Conservation (phyloP, 1,140 invertebrate species). For the Euglossa dilemma region DNA sequence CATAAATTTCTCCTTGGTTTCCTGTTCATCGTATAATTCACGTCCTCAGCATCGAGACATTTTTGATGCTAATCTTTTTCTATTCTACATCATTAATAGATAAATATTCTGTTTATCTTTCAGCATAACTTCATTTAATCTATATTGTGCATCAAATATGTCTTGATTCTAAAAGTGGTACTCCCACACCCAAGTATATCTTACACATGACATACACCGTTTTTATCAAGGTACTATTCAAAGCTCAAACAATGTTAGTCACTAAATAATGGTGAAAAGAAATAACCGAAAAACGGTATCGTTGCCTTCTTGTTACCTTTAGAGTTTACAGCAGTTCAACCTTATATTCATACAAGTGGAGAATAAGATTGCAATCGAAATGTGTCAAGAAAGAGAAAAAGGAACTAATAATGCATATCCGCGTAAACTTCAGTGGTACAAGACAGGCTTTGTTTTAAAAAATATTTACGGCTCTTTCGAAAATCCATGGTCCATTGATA, state of each 20-base stretch:
- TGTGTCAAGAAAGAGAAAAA: background rate
- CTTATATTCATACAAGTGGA: background rate
- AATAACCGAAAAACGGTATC: conserved; percentile 78
- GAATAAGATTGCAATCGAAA: conserved; percentile 19
- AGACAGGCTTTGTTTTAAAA: conserved; percentile 72
- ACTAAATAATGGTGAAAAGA: conserved; percentile 83
- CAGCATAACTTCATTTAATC: background rate
- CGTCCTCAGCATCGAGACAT: conserved; percentile 45
- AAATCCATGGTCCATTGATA: conserved; percentile 27
- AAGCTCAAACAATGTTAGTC: conserved; percentile 84
- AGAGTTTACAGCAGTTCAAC: conserved; percentile 37
- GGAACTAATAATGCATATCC: conserved; percentile 19
- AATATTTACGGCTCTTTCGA: conserved; percentile 64
- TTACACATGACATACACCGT: conserved; percentile 83
- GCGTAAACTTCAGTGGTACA: conserved; percentile 59
- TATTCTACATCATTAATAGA: background rate
- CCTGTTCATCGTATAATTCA: conserved; percentile 34
- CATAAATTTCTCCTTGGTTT: background rate
- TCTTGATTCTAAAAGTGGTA: conserved; percentile 72
- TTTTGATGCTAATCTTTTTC: background rate
- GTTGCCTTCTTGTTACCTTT: conserved; percentile 67
- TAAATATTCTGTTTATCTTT: background rate
- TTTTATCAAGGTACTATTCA: conserved; percentile 83
- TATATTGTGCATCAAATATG: conserved; percentile 29
- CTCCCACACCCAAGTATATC: conserved; percentile 83